phyloP scores from a whole-genome alignment of 2,888 invertebrate genomes.

The Vesta saturnalis region DNA sequence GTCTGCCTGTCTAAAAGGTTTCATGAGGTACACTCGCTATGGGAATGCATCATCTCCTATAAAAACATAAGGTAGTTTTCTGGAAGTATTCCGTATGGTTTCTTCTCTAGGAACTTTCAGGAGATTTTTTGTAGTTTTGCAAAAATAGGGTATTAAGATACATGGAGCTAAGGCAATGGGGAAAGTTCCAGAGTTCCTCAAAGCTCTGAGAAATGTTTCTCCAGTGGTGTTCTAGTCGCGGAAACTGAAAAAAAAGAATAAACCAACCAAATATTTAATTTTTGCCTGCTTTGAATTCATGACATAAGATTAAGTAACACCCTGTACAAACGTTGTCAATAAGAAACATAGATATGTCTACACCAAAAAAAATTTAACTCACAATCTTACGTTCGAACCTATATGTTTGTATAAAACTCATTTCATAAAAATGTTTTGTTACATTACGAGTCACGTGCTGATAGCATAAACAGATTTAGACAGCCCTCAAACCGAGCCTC shows the following conservation, averaged over 20 bases:
- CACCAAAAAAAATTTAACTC: neutral
- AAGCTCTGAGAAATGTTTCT: conserved; percentile 32
- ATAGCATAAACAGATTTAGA: neutral
- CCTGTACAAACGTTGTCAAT: neutral
- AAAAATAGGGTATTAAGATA: conserved; percentile 34
- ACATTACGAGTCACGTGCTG: neutral
- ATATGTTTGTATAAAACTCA: neutral
- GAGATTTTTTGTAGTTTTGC: conserved; percentile 15
- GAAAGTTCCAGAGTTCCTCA: conserved; percentile 35
- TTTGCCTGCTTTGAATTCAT: neutral
- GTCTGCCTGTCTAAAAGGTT: conserved; percentile 12
- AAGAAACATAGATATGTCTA: neutral
- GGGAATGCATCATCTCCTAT: too few species aligned
- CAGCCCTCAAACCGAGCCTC: neutral
- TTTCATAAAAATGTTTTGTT: neutral
- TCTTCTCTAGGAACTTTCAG: conserved; percentile 22
- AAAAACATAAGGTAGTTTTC: conserved; percentile 39
- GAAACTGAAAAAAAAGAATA: conserved; percentile 28
- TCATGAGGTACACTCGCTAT: too few species aligned
- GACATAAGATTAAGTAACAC: neutral
- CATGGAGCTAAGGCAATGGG: conserved; percentile 33
- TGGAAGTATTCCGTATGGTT: conserved; percentile 28
- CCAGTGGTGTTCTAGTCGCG: conserved; percentile 43
- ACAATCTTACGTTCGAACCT: neutral
- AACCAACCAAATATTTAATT: neutral